Base-by-base conservation (phyloP, 2,797 vertebrate species). In the Pipistrellus pygmaeus region DNA sequence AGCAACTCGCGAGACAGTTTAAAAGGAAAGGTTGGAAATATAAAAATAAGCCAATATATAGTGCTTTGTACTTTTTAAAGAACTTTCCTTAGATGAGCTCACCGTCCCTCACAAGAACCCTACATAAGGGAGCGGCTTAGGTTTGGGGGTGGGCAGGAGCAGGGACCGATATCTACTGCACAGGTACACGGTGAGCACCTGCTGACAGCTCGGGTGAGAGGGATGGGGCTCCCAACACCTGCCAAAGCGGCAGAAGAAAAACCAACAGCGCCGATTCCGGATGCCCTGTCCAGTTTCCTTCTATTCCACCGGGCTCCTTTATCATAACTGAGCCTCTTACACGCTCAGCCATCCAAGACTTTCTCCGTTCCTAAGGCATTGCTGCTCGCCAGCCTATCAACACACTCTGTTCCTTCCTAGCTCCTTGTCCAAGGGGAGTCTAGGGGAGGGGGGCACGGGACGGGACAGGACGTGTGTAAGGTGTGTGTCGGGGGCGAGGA, bases 31-130 rank as follows among this genome's bases (percentile, higher is more conserved):
- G 30, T 51, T 35, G 73, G 66, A 27, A 53, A 51, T 6, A 27
- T 23, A n/a, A 68, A 84, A 66, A 66, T n/a, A n/a, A 69, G 44
- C 46, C 30, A 2, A 12, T 30, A n/a, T 0, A 53, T 0, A 60
- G 13, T 23, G 46, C 25, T 80, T 76, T 51, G n/a, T 72, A 35
- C 30, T 69, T 71, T 72, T 53, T 62, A 94, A 94, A 48, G 41
- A 5, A 11, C 15, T 14, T 17, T 69, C 25, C 7, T 71, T 60
- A 23, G 4, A 13, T 0, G 35, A 69, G 7, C 41, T 88, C 57
- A 15, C 13, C 9, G 76, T 4, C 11, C 46, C 32, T 64, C 11
- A 3, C 3, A 5, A 64, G 38, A 72, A 20, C 14, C 21, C 53
- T 51, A 44, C 20, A 35, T 12, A 25, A 71, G 27, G 27, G 35